phyloP scores from a whole-genome alignment of 2,888 invertebrate species.

The Uloborus plumipes region DNA sequence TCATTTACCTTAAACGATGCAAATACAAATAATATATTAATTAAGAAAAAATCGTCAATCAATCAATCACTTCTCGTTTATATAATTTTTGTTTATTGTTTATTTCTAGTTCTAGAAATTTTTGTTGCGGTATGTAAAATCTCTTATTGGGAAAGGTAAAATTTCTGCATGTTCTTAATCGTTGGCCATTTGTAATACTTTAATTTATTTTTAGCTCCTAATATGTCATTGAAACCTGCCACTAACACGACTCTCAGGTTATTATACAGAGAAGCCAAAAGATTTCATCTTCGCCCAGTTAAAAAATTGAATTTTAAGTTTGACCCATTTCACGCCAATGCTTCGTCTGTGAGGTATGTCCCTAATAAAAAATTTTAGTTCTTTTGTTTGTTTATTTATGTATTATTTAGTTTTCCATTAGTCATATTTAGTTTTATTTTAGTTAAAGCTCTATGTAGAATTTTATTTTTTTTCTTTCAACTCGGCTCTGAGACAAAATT shows the following conservation, averaged over 20 bases:
- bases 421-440: too few species aligned
- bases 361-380: not conserved
- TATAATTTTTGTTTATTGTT: not conserved
- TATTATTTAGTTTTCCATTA: too few species aligned
- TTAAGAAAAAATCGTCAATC: too few species aligned
- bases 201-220: not conserved
- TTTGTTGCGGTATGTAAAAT: too few species aligned
- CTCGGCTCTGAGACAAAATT: too few species aligned
- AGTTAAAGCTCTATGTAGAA: too few species aligned
- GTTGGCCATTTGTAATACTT: not conserved
- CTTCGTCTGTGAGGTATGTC: slow-evolving; percentile 76
- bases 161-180: too few species aligned
- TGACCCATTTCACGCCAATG: slow-evolving; percentile 85
- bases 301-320: slow-evolving; percentile 84
- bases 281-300: slow-evolving; percentile 83
- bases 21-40: too few species aligned
- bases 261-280: slow-evolving; percentile 77
- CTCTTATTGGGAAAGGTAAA: too few species aligned
- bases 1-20: too few species aligned
- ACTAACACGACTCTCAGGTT: slow-evolving; percentile 1
- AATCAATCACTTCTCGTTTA: too few species aligned
- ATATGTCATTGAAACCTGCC: slow-evolving; percentile 24
- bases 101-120: not conserved
- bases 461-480: too few species aligned
- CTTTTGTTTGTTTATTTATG: not conserved